A percentile compares a stretch with the other conserved stretches of the same genome.
Evolutionary conservation across 2,113 vertebrate species (phyloP).

Genomic region (Argyrosomus japonicus): DNA sequence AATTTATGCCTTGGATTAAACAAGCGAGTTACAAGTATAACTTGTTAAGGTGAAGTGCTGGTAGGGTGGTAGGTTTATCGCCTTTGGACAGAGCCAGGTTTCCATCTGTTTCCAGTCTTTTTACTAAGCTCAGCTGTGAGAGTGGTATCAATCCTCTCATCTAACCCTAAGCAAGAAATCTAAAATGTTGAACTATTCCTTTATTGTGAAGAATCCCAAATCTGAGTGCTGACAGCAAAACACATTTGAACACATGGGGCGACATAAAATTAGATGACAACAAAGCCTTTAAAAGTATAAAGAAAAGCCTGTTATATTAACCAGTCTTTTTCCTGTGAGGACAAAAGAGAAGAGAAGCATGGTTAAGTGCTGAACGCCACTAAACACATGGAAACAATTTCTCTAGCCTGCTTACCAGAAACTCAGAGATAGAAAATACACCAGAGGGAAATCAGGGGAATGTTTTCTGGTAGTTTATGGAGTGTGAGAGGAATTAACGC

Average conservation of each 20-base stretch:
- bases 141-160: neutral
- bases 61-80: neutral
- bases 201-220: neutral
- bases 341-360: constrained; percentile 31
- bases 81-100: neutral
- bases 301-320: constrained; percentile 29
- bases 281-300: constrained; percentile 21
- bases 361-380: constrained; percentile 24
- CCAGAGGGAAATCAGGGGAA: constrained; percentile 62
- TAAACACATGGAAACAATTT: constrained; percentile 77
- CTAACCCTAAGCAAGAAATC: neutral
- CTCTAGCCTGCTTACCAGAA: constrained; percentile 56
- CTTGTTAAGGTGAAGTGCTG: neutral
- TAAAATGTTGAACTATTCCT: neutral
- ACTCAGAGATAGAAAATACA: constrained; percentile 65
- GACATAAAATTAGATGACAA: neutral
- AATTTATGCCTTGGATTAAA: neutral
- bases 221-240: neutral
- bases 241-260: neutral
- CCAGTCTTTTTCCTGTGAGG: constrained; percentile 29
- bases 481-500: constrained; percentile 66
- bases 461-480: constrained; percentile 66
- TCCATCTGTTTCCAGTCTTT: neutral
- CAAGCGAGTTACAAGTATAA: neutral
- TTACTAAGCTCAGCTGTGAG: neutral